phyloP scores from a whole-genome alignment of 2,797 vertebrate genomes.

The Bradypodion ventrale region DNA sequence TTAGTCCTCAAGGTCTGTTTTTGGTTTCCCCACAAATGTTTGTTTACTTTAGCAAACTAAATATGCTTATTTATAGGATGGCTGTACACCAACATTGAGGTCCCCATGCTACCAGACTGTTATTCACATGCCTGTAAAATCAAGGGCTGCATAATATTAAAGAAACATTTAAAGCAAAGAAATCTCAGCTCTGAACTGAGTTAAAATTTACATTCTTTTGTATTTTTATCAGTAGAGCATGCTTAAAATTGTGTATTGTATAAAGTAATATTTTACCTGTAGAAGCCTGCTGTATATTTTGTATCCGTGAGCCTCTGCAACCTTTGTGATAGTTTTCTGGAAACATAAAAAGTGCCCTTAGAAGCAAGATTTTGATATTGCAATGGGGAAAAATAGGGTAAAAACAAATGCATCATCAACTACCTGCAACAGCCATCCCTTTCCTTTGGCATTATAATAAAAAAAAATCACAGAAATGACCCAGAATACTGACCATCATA shows the following conservation, averaged over 20 bases:
- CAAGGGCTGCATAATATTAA: not conserved
- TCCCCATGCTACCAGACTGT: not conserved
- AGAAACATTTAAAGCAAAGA: not conserved
- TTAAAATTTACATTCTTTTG: not conserved
- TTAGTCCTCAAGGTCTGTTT: no score
- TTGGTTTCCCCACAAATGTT: no score
- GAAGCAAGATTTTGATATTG: not conserved
- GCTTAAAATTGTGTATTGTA: no score
- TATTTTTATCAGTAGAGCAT: not conserved
- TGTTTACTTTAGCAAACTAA: no score
- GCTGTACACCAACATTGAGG: not conserved
- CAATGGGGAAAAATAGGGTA: not conserved
- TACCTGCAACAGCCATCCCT: not conserved
- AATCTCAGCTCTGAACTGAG: not conserved
- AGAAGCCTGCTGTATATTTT: slow-evolving; percentile 84
- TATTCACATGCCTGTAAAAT: not conserved
- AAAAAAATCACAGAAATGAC: not conserved
- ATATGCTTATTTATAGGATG: not conserved
- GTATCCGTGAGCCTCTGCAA: slow-evolving; percentile 85
- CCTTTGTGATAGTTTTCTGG: slow-evolving; percentile 82
- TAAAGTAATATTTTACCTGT: slow-evolving; percentile 74
- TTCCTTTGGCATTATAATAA: not conserved
- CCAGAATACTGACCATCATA: not conserved
- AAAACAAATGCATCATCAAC: not conserved
- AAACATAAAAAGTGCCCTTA: slow-evolving; percentile 27